Conservation (phyloP, 2,797 vertebrate genomes). For the Tadarida brasiliensis region DNA sequence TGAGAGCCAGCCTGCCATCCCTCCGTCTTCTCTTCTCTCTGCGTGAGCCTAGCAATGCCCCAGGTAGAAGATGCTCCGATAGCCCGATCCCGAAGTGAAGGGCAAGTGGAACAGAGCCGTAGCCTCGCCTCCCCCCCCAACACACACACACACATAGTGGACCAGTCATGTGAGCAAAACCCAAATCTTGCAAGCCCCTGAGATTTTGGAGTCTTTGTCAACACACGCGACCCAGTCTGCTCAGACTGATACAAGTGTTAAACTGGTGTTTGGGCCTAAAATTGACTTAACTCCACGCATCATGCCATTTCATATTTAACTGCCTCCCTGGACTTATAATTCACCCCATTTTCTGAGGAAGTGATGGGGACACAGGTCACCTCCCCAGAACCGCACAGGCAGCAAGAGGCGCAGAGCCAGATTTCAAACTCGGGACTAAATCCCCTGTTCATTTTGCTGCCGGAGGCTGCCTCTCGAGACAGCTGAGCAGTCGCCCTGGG, state of each 20-base stretch:
- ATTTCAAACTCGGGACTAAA: not conserved
- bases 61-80: not conserved
- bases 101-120: not conserved
- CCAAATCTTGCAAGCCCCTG: not conserved
- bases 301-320: not conserved
- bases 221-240: not conserved
- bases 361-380: not conserved
- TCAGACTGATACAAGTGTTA: not conserved
- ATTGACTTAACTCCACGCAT: not conserved
- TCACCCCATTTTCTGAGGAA: conserved; percentile 36
- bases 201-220: not conserved
- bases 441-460: not conserved
- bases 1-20: not conserved
- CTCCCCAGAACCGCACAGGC: not conserved
- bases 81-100: not conserved
- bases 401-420: not conserved
- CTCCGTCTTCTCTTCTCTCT: not conserved
- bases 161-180: not conserved
- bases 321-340: not conserved
- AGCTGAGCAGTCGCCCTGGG: not conserved
- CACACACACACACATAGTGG: too few species aligned
- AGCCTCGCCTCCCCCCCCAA: not conserved
- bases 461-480: not conserved
- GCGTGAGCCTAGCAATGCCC: not conserved
- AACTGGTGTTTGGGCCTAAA: not conserved